A percentile compares a stretch with the other conserved stretches of the same genome.
Evolutionary conservation across 2,888 invertebrate genomes (phyloP).

Genomic region (Pilophorus perplexus): DNA sequence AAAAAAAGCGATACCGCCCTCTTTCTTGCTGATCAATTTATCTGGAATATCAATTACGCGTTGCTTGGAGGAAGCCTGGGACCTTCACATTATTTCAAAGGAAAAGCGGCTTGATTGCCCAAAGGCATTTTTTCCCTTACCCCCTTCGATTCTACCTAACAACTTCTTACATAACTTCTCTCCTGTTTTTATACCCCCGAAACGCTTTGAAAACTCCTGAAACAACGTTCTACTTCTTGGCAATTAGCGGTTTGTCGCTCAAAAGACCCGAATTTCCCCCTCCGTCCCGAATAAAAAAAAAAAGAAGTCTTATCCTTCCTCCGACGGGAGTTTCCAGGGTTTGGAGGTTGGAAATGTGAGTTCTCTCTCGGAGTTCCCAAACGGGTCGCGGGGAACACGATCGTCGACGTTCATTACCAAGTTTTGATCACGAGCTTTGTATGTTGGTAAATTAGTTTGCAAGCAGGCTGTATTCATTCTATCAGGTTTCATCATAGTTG

Average conservation of each 20-base stretch:
- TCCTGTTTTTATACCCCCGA: neutral
- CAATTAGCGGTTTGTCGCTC: neutral
- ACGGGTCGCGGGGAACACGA: no score
- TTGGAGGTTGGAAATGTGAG: no score
- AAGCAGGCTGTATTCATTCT: no score
- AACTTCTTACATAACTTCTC: constrained; percentile 7
- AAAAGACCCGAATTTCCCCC: neutral
- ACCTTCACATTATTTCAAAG: constrained; percentile 8
- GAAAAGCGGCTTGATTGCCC: constrained; percentile 23
- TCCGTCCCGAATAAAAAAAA: no score
- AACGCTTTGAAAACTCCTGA: constrained; percentile 1
- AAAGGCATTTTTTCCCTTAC: constrained; percentile 26
- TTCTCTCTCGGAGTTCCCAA: no score
- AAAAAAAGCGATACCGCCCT: neutral
- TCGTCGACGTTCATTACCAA: no score
- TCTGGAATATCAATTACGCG: constrained; percentile 26
- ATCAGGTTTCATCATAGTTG: no score
- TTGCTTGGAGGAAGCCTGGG: neutral
- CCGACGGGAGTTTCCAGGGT: no score
- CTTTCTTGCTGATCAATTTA: constrained; percentile 12
- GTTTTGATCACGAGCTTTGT: no score
- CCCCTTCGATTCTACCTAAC: neutral
- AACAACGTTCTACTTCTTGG: neutral
- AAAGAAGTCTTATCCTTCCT: no score
- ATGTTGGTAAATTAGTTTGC: no score